Conservation (phyloP, 2,888 invertebrate species). For the Cyrtodaria siliqua region DNA sequence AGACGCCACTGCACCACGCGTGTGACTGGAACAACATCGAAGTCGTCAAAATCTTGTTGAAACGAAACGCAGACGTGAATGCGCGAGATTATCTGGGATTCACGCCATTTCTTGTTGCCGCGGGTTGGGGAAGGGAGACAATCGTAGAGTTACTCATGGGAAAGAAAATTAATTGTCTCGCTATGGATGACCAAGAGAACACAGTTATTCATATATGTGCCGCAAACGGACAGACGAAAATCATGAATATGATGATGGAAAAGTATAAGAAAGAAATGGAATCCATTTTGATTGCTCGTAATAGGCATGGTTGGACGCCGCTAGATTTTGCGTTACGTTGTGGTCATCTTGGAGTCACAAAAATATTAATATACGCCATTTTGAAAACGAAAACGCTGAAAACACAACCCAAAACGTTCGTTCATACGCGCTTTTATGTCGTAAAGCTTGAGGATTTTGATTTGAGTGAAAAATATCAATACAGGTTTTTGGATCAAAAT, state of each 20-base stretch:
- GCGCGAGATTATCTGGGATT: conserved; percentile 55
- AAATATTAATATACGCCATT: conserved; percentile 46
- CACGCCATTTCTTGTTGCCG: conserved; percentile 61
- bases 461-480: conserved; percentile 48
- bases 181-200: conserved; percentile 55
- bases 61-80: conserved; percentile 62
- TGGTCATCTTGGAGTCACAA: conserved; percentile 56
- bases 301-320: conserved; percentile 64
- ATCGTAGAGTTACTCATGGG: conserved; percentile 48
- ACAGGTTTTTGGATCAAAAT: conserved; percentile 47
- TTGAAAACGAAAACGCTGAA: conserved; percentile 27
- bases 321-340: conserved; percentile 62
- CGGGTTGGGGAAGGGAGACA: conserved; percentile 63
- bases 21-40: conserved; percentile 65
- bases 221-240: conserved; percentile 54
- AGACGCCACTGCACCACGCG: conserved; percentile 60
- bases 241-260: conserved; percentile 51
- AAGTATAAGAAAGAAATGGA: conserved; percentile 52
- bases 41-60: conserved; percentile 55
- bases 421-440: conserved; percentile 61
- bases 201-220: conserved; percentile 58
- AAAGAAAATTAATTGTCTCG: conserved; percentile 32
- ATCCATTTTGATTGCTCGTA: conserved; percentile 47
- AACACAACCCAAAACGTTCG: conserved; percentile 52
- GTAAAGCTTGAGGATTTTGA: conserved; percentile 60